phyloP scores from a whole-genome alignment of 2,113 vertebrate genomes.

The Colaptes auratus region DNA sequence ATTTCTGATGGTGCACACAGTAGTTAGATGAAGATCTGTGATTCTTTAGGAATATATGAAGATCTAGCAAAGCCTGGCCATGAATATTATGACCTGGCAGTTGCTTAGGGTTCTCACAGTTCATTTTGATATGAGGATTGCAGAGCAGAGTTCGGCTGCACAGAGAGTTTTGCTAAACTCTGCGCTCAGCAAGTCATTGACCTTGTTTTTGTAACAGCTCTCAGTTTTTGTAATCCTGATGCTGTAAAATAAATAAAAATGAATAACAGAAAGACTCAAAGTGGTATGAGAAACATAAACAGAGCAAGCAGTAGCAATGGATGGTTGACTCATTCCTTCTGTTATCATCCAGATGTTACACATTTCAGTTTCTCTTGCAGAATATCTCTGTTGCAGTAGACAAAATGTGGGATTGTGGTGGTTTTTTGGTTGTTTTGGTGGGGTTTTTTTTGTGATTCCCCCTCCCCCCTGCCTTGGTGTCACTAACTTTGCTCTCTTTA shows the following conservation, averaged over 20 bases:
- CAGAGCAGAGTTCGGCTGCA: slow-evolving; percentile 1
- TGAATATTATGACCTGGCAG: neutral
- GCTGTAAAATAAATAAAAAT: slow-evolving; percentile 51
- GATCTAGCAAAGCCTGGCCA: neutral
- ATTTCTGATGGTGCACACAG: neutral
- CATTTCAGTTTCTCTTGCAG: slow-evolving; percentile 28
- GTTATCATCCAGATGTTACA: slow-evolving; percentile 51
- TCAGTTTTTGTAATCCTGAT: slow-evolving; percentile 19
- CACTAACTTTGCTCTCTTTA: neutral
- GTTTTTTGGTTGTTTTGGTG: neutral
- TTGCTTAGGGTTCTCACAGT: neutral
- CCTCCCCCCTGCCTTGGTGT: neutral
- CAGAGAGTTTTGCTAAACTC: slow-evolving; percentile 28
- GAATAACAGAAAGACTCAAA: slow-evolving; percentile 32
- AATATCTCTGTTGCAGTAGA: neutral
- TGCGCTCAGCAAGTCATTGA: neutral
- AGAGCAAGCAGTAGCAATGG: slow-evolving; percentile 39
- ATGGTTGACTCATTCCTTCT: slow-evolving; percentile 41
- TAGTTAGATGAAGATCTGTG: neutral
- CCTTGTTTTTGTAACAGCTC: slow-evolving; percentile 45
- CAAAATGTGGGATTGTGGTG: neutral
- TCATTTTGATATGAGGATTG: neutral
- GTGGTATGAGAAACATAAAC: slow-evolving; percentile 55
- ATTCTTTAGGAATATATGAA: neutral
- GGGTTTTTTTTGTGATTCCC: too few relatives aligned